phyloP scores from a whole-genome alignment of 2,797 vertebrate genomes.

The Hemibagrus guttatus region DNA sequence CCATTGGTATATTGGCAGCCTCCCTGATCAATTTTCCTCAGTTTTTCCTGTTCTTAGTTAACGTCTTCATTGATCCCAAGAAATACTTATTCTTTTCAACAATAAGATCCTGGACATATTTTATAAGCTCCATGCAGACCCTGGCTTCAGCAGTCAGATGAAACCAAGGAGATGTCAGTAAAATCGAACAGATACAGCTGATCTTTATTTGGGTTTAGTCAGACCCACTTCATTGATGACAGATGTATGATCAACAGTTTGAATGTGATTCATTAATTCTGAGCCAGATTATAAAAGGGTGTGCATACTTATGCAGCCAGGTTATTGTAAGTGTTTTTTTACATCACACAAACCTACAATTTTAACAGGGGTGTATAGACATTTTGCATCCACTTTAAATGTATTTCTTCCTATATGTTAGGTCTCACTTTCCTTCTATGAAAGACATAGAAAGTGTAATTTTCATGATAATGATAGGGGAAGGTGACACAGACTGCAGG shows the following conservation, averaged over 20 bases:
- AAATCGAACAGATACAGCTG: not conserved
- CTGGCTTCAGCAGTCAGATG: not conserved
- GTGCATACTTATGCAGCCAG: not conserved
- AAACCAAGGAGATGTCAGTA: not conserved
- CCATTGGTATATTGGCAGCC: not conserved
- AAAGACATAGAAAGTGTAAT: conserved; percentile 47
- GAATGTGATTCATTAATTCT: not conserved
- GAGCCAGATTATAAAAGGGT: not conserved
- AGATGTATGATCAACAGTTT: not conserved
- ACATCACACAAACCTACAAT: not conserved
- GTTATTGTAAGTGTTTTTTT: not conserved
- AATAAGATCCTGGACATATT: not conserved
- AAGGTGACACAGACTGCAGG: conserved; percentile 43
- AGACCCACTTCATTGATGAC: not conserved
- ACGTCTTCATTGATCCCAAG: not conserved
- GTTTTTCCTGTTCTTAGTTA: not conserved
- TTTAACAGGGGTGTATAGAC: not conserved
- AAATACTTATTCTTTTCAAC: not conserved
- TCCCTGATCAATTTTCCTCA: not conserved
- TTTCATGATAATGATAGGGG: conserved; percentile 51
- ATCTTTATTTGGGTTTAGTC: not conserved
- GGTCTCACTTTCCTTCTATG: conserved; percentile 9
- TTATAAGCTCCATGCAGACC: not conserved
- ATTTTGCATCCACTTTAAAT: not conserved
- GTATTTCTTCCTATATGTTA: conserved; percentile 29